Evolutionary conservation across 2,888 invertebrate species (phyloP), one percentile per base, ranked within the genome.

Genomic region (Scrobipalpa costella): DNA sequence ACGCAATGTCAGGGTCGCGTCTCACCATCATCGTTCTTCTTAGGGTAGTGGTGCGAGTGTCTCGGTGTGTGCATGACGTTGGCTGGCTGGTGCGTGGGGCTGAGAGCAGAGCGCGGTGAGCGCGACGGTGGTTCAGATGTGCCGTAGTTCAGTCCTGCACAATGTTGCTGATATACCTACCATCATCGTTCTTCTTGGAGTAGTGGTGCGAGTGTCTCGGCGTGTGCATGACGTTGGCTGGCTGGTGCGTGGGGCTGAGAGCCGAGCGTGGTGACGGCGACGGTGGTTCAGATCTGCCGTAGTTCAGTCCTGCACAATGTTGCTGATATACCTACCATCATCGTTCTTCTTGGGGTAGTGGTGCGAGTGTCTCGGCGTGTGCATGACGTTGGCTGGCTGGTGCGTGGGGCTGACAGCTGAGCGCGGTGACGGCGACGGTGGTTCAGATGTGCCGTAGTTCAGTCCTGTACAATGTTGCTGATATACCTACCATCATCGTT

Each of bases 1-100:
- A n/a, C n/a, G n/a, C n/a, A n/a, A n/a, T n/a, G n/a, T n/a, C n/a
- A n/a, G n/a, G n/a, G n/a, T n/a, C n/a, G n/a, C n/a, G n/a, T n/a
- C n/a, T n/a, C n/a, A 94, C 94, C 94, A 72, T 94, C 94, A 74
- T 94, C 94, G 73, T 94, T 94, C 77, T 94, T 94, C 85, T 94
- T 94, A 36, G 93, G 92, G 80, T 94, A 94, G 75, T 93, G 93
- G 65, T 94, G 92, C 7, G 94, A 93, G 76, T 94, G 93, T 57
- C 92, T 74, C 0, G 92, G 91, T 11, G 90, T 90, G 70, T 90
- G 91, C 80, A 90, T 80, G 55, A 86, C 87, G 69, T 84, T 86
- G 47, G 82, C 85, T 6, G 90, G 90, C 73, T 88, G 88, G 68
- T 90, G 91, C 7, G 91, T 91, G 15, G 92, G 92, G 64, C 92